Conservation (phyloP, 2,888 invertebrate genomes). For the Macrosoma leucophasiata region DNA sequence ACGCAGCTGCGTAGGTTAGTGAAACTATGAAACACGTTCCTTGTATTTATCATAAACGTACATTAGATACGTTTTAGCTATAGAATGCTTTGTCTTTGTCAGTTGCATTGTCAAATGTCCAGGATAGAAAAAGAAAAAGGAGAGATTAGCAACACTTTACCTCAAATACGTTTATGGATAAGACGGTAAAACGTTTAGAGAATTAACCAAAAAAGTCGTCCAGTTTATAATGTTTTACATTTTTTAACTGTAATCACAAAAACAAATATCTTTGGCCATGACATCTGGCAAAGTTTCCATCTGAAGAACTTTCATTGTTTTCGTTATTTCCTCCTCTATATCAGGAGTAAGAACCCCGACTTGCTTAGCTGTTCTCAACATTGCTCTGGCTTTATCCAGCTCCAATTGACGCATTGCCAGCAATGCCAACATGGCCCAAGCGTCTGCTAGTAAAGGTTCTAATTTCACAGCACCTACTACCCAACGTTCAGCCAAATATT, state of each 20-base stretch:
- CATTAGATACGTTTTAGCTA: no score
- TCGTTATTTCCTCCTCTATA: constrained; percentile 44
- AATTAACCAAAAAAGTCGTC: no score
- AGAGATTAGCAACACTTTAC: no score
- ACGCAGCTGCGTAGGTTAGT: no score
- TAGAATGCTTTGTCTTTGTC: no score
- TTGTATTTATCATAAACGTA: no score
- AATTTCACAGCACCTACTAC: constrained; percentile 50
- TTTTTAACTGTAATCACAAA: constrained; percentile 46
- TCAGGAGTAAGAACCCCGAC: constrained; percentile 49
- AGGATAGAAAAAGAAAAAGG: no score
- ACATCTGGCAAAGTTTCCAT: constrained; percentile 44
- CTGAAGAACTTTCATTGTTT: constrained; percentile 37
- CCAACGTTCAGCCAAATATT: constrained; percentile 55
- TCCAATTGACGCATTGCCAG: constrained; percentile 48
- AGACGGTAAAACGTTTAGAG: no score
- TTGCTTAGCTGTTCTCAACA: constrained; percentile 57
- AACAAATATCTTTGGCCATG: constrained; percentile 49
- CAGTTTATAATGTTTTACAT: no score
- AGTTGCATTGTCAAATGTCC: no score
- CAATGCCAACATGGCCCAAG: constrained; percentile 58
- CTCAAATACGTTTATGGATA: no score
- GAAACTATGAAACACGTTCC: no score
- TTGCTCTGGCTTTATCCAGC: constrained; percentile 44
- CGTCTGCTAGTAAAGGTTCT: constrained; percentile 58